Percentiles rank a stretch among this genome's conserved stretches.
Conservation (phyloP, 2,797 vertebrate species). For the Morus bassanus region DNA sequence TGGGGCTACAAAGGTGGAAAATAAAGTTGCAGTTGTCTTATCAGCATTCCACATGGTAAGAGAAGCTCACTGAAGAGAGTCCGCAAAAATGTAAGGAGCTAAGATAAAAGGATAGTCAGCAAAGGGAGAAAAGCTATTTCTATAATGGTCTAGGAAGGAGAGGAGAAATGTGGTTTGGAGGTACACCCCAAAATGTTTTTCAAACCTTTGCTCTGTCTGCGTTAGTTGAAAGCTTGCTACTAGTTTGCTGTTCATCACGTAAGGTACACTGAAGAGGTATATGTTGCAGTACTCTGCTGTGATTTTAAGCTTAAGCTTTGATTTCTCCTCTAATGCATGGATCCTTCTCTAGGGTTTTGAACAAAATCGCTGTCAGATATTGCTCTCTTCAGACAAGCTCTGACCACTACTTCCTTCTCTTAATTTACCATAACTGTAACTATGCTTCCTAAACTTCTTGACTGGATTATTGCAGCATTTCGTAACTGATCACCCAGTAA, state of each 20-base stretch:
- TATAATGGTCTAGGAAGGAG: not conserved
- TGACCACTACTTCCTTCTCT: not conserved
- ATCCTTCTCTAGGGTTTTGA: not conserved
- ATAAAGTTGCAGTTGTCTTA: not conserved
- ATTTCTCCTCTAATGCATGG: not conserved
- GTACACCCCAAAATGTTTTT: not conserved
- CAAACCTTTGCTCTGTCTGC: not conserved
- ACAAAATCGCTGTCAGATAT: not conserved
- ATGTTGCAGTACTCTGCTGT: not conserved
- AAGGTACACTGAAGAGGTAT: not conserved
- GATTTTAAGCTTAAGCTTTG: not conserved
- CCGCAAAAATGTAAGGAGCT: not conserved
- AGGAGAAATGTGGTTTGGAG: not conserved
- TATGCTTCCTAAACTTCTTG: not conserved
- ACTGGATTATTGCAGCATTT: not conserved
- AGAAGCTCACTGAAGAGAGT: not conserved
- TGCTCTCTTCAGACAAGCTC: not conserved
- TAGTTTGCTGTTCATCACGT: not conserved
- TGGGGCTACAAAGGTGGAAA: not conserved
- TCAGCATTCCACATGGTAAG: not conserved
- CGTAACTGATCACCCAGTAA: not conserved
- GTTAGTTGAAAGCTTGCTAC: not conserved
- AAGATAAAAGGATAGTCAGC: not conserved
- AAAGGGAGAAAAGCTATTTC: not conserved
- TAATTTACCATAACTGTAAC: not conserved